Base-by-base conservation (phyloP, 2,113 vertebrate genomes). In the Murina feae region DNA sequence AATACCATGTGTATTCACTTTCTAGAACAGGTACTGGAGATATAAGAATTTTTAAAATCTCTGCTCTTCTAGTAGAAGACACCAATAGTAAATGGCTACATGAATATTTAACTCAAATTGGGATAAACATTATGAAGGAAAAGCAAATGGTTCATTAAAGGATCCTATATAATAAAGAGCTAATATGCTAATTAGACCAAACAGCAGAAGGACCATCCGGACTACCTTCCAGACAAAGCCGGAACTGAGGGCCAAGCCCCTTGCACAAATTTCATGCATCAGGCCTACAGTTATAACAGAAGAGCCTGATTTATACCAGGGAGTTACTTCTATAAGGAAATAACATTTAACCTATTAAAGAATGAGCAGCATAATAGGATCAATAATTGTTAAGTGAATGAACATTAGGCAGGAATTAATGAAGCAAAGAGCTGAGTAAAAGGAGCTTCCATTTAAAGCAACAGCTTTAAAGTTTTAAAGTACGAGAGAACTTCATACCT, bases 291-390 rank as follows among this genome's bases (percentile, higher is more conserved):
- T 75, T 47, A 5, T 58, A 88, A 87, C 16, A 83, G 44, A 35
- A 93, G 80, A 23, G 58, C 30, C 53, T 86, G 42, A 78, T 30
- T 89, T 63, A 83, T 18, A 75, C 9, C 20, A 93, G 58, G 16
- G 75, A 65, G 21, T 90, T 21, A 90, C 68, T 74, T 84, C 87
- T 96, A 44, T 89, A 37, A 84, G 21, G n/a, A 78, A 88, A 39
- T 58, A 93, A 89, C 44, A 95, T 23, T 86, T 94, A 92, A 90
- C 71, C 65, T 80, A 72, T 42, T 79, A 89, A 91, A 5, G 39
- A 89, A 80, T 37, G 28, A 80, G 20, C 12, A 76, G 32, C 66
- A 69, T 35, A 55, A 65, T 0, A 93, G 13, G 89, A 16, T 84
- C 75, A 69, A 13, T 51, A 68, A 92, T 28, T 85, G 9, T 87